phyloP scores from a whole-genome alignment of 2,888 invertebrate genomes.

The Shargacucullia verbasci region DNA sequence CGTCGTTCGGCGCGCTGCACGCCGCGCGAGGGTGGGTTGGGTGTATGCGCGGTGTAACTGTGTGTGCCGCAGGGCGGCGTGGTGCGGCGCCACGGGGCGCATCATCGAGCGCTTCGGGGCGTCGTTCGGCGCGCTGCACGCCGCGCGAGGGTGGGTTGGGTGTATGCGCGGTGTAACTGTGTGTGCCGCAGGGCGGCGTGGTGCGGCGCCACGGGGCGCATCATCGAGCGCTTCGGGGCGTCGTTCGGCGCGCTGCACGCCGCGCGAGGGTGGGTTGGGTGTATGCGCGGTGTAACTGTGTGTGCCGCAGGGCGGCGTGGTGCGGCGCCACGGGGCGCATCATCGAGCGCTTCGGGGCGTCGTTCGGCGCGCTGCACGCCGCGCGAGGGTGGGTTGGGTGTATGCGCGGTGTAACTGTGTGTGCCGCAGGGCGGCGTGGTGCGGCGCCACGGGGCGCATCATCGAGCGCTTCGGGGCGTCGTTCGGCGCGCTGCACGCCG shows the following conservation, averaged over 20 bases:
- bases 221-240: slow-evolving; percentile 88
- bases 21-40: too few relatives aligned
- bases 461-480: slow-evolving; percentile 87
- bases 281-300: too few relatives aligned
- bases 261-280: too few relatives aligned
- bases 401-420: too few relatives aligned
- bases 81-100: slow-evolving; percentile 91
- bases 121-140: slow-evolving; percentile 79
- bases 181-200: slow-evolving; percentile 91
- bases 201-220: slow-evolving; percentile 90
- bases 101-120: slow-evolving; percentile 88
- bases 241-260: slow-evolving; percentile 80
- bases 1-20: slow-evolving; percentile 79
- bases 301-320: slow-evolving; percentile 91
- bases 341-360: slow-evolving; percentile 86
- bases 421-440: slow-evolving; percentile 92
- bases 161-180: too few relatives aligned
- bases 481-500: slow-evolving; percentile 77
- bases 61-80: slow-evolving; percentile 90
- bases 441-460: slow-evolving; percentile 89
- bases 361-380: slow-evolving; percentile 80
- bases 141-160: too few relatives aligned
- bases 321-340: slow-evolving; percentile 90
- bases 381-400: too few relatives aligned
- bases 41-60: too few relatives aligned